Conservation (phyloP, 2,113 vertebrate species). For the Chelonoidis abingdonii region DNA sequence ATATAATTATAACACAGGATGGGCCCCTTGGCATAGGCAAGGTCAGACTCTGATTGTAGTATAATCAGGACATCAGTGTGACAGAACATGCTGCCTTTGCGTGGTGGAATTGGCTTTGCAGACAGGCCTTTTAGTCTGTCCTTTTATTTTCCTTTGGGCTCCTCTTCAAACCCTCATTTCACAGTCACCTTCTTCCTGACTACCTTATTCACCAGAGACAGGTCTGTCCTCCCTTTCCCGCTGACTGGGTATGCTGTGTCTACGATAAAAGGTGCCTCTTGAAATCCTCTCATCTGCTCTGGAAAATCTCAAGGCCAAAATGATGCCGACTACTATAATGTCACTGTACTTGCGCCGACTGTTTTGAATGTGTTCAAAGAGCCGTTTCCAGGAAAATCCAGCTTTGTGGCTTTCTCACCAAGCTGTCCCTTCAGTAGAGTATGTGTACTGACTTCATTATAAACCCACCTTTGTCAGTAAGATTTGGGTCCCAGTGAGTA, state of each 20-base stretch:
- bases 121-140: background rate
- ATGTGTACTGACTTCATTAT: background rate
- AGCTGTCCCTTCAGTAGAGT: background rate
- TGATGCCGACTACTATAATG: background rate
- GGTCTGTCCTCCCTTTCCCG: background rate
- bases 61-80: background rate
- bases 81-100: background rate
- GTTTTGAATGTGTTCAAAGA: rapidly evolving
- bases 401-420: rapidly evolving
- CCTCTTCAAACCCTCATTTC: no score
- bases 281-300: background rate
- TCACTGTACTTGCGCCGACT: background rate
- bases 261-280: background rate
- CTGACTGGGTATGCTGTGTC: background rate
- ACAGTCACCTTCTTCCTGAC: no score
- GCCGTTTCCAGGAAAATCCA: background rate
- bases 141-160: no score
- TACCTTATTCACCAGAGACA: no score
- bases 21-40: background rate
- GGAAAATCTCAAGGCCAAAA: background rate
- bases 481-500: background rate
- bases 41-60: background rate
- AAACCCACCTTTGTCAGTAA: background rate
- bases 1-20: background rate
- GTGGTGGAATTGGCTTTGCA: background rate